These are phyloP conservation scores for Fragum sueziense DNA, from an alignment of 2,888 invertebrate genomes.

Conservation along the genomic window DNA sequence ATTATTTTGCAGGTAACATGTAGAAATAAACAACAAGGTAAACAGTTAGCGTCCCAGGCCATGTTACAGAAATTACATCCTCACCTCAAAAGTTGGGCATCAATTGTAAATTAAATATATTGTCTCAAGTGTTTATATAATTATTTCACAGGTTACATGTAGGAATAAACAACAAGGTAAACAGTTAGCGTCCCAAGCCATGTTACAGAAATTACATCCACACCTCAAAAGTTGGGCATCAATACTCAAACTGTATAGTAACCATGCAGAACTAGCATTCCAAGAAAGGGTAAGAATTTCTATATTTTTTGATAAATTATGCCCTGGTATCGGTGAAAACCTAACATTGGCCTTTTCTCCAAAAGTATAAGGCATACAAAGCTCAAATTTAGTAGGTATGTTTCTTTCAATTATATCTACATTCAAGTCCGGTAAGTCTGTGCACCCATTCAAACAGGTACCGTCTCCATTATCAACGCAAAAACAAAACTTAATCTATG, in stretches of 20 bases:
- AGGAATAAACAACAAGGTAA: constrained; percentile 98
- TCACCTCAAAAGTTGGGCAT: constrained; percentile 97
- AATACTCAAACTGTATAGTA: constrained; percentile 94
- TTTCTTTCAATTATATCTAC: too few relatives aligned
- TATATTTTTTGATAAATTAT: too few relatives aligned
- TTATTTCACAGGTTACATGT: constrained; percentile 88
- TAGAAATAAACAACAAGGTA: constrained; percentile 97
- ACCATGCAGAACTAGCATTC: constrained; percentile 93
- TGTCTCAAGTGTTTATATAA: too few relatives aligned
- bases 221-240: constrained; percentile 98
- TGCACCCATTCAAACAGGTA: too few relatives aligned
- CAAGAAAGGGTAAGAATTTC: constrained; percentile 87
- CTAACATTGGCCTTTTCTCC: too few relatives aligned
- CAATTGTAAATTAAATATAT: too few relatives aligned
- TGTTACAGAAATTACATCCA: constrained; percentile 96
- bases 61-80: constrained; percentile 97
- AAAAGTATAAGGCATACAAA: too few relatives aligned
- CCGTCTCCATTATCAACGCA: too few relatives aligned
- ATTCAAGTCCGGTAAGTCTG: too few relatives aligned
- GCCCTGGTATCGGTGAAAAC: too few relatives aligned
- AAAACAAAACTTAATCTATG: too few relatives aligned
- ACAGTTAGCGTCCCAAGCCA: constrained; percentile 96
- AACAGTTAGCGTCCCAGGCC: constrained; percentile 97
- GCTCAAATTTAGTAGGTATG: too few relatives aligned
- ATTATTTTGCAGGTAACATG: constrained; percentile 86